These are phyloP conservation scores for Eidolon helvum DNA, from an alignment of 2,113 vertebrate species.

Conservation along the genomic window DNA sequence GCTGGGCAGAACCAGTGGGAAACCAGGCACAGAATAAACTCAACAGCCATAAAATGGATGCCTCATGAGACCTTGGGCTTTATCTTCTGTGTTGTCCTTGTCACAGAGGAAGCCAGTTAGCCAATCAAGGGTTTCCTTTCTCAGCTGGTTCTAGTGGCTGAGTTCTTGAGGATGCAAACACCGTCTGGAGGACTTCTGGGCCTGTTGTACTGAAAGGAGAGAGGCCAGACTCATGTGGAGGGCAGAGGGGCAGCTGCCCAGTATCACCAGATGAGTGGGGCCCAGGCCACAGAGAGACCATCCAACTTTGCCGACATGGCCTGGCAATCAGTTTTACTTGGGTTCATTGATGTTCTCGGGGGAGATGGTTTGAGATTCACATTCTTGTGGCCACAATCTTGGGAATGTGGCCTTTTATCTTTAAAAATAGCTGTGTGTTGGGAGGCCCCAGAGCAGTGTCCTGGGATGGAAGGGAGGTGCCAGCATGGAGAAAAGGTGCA, in stretches of 20 bases:
- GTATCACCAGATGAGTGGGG: background rate
- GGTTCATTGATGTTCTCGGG: background rate
- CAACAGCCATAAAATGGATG: background rate
- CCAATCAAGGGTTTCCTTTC: background rate
- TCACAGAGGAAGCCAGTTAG: background rate
- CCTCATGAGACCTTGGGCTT: background rate
- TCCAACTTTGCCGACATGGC: background rate
- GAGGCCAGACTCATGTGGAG: background rate
- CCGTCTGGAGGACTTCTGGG: conserved; percentile 9
- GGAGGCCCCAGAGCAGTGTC: conserved; percentile 9
- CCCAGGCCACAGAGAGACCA: background rate
- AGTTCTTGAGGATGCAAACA: conserved; percentile 8
- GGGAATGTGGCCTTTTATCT: conserved; percentile 52
- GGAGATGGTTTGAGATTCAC: conserved; percentile 31
- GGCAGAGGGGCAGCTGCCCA: background rate
- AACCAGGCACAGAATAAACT: background rate
- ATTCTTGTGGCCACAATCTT: conserved; percentile 26
- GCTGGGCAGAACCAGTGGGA: background rate
- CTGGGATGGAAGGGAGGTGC: background rate
- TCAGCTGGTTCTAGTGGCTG: background rate
- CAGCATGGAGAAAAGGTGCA: background rate
- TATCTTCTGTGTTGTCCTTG: background rate
- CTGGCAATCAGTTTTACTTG: background rate
- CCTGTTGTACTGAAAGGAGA: background rate
- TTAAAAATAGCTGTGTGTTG: conserved; percentile 33